Evolutionary conservation across 2,113 vertebrate species (phyloP), one percentile per base, ranked within the genome.

Genomic region (Colossoma macropomum): DNA sequence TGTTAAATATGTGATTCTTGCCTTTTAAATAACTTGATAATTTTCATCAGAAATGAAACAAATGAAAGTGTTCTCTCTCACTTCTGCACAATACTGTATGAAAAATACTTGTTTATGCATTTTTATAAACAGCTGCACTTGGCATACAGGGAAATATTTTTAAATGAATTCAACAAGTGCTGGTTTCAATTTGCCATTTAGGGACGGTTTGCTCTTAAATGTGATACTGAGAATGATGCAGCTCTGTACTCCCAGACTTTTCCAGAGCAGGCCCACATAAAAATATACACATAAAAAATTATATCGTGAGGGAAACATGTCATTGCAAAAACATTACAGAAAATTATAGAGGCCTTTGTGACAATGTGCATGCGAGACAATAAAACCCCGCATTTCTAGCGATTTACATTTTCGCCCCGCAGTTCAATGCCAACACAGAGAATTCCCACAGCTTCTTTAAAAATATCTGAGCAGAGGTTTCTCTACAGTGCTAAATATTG

Each of bases 381-480:
- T 80, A 80, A 86, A 80, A 85, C 73, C 60, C 41, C 15, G 54
- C 86, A 65, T 70, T 84, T 85, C 70, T 75, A 79, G 25, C 82
- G 23, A 79, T 80, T 81, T 77, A 28, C 78, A 76, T 88, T 85
- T 85, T 84, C 63, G 54, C 75, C 28, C 82, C 83, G 62, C 59
- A 78, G 75, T 59, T 21, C 72, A 54, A 59, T 75, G 84, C 86
- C 88, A 86, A 75, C 70, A 32, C 65, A 25, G 56, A 92, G 80
- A 89, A 86, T 93, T 92, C 90, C 84, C 91, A 93, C 85, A 83
- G 78, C 8, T 65, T 89, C 90, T 91, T 91, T 87, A 93, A 93
- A 94, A 56, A 56, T 93, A 93, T 89, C 88, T 73, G 45, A 71
- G 81, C 84, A 83, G 63, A 41, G 32, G 81, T 85, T 92, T 85